phyloP scores from a whole-genome alignment of 2,888 invertebrate species.

The Apamea crenata region DNA sequence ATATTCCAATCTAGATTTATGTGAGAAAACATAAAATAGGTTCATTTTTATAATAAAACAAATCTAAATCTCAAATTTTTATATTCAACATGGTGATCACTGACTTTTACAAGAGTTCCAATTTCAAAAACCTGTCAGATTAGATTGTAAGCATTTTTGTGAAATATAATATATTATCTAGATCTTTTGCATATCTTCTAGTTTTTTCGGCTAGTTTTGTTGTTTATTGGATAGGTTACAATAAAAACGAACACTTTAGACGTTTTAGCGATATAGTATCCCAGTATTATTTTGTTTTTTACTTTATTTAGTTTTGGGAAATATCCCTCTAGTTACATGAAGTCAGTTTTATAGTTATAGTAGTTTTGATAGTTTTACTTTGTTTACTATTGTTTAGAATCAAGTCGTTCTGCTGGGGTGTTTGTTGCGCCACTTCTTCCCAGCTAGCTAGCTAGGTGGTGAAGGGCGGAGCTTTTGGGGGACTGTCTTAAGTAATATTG shows the following conservation, averaged over 20 bases:
- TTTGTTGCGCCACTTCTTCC: too few species aligned
- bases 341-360: too few species aligned
- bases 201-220: conserved; percentile 1
- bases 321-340: background rate
- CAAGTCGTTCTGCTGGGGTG: too few species aligned
- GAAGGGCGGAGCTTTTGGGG: too few species aligned
- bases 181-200: conserved; percentile 27
- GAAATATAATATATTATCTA: conserved; percentile 11
- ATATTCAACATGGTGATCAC: conserved; percentile 40
- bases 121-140: conserved; percentile 50
- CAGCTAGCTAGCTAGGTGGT: too few species aligned
- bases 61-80: conserved; percentile 1
- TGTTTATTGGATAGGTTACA: conserved; percentile 5
- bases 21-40: conserved; percentile 22
- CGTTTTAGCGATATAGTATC: background rate
- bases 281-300: background rate
- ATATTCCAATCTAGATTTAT: conserved; percentile 39
- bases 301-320: background rate
- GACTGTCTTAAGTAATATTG: too few species aligned
- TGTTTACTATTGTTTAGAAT: too few species aligned
- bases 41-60: background rate
- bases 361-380: too few species aligned
- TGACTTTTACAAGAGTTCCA: conserved; percentile 53
- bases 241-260: conserved; percentile 9
- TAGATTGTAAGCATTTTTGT: conserved; percentile 26